Conservation (phyloP, 2,888 invertebrate species). For the Caenorhabditis imperialis region DNA sequence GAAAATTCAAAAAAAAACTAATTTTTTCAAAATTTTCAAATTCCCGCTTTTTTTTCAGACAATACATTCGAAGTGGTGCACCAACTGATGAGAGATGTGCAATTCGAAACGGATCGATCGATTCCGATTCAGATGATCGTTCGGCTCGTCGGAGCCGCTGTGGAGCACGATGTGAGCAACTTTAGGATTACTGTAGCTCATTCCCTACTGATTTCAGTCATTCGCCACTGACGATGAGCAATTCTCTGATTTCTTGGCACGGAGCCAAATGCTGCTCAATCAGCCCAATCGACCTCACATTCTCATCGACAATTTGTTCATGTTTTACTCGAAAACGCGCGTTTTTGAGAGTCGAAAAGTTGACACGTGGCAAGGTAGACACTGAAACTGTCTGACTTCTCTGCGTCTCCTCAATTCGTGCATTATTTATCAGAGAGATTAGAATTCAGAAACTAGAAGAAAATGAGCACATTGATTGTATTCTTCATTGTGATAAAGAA, state of each 20-base stretch:
- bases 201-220: not conserved
- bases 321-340: slow-evolving; percentile 10
- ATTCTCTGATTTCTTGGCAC: slow-evolving; percentile 10
- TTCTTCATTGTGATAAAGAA: too few species aligned
- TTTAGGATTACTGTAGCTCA: not conserved
- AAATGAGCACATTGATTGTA: too few species aligned
- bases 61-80: slow-evolving; percentile 9
- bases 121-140: slow-evolving; percentile 45
- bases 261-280: slow-evolving; percentile 20
- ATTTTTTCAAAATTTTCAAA: too few species aligned
- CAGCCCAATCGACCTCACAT: slow-evolving; percentile 23
- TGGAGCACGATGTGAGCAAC: slow-evolving; percentile 11
- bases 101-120: slow-evolving; percentile 27
- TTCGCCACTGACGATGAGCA: slow-evolving; percentile 25
- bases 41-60: slow-evolving; percentile 17
- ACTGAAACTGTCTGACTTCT: too few species aligned
- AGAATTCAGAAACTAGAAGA: too few species aligned
- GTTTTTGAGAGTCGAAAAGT: slow-evolving; percentile 5
- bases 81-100: slow-evolving; percentile 5
- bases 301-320: slow-evolving; percentile 31
- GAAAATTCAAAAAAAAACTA: too few species aligned
- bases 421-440: too few species aligned
- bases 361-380: not conserved
- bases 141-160: slow-evolving; percentile 30
- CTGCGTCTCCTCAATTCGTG: too few species aligned